Evolutionary conservation across 1,140 invertebrate genomes (phyloP), one percentile per base, ranked within the genome.

Genomic region (Magallana ariakensis): DNA sequence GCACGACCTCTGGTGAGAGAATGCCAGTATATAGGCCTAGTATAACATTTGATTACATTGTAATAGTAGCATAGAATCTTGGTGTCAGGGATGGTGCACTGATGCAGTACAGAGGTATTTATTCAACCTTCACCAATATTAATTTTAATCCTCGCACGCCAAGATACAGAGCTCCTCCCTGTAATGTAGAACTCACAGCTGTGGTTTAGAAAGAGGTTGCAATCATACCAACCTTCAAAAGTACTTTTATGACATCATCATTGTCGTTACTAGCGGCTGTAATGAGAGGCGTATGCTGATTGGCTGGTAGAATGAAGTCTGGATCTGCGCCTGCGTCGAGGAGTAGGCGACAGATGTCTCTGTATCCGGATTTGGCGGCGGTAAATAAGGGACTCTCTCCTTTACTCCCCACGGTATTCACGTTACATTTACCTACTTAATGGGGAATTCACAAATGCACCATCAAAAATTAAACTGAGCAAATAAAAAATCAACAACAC

Each of bases 201-300:
- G 58, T 60, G 15, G 15, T 15, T 60, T n/a, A 11, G 15, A 60
- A 13, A n/a, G 58, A 11, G 58, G 58, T 1, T 11, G 22, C 19
- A 33, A 26, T 26, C n/a, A 13, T 62, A 87, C 55, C 80, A 88
- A 92, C 90, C 88, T 90, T 91, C 13, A 92, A 54, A 11, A 93
- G 82, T 19, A 89, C 33, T 87, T 89, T 89, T 22, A 91, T 87
- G n/a, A 91, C 89, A 55, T 90, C 86, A 56, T 85, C 85, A 22
- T 92, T 87, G 75, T 92, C 92, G 84, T 90, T 90, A 60, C 88
- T 84, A 11, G 90, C 85, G 54, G 92, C 89, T 7, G 88, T 86
- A 11, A 92, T 92, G 1, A 92, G 86, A 53, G 92, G 89, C 19
- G 92, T 91, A 53, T 85, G 88, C 70, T 86, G 83, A 8, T 89